Conservation (phyloP, 2,113 vertebrate genomes). For the Zootoca vivipara region DNA sequence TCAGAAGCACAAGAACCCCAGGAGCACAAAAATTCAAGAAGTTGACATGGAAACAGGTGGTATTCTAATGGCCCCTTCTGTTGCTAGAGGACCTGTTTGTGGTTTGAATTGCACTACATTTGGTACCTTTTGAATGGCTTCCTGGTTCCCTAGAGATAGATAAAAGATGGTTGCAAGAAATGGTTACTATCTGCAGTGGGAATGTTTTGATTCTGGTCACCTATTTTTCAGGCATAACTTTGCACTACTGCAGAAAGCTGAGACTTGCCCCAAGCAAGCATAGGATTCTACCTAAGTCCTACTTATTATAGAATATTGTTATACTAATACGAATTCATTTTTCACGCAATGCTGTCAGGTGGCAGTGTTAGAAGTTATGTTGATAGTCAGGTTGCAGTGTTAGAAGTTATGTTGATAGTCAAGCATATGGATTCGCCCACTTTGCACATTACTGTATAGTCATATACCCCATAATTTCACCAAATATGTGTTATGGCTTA, state of each 20-base stretch:
- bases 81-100: background rate
- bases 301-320: too few species aligned
- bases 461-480: background rate
- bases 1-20: background rate
- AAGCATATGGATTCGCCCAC: background rate
- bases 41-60: background rate
- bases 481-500: background rate
- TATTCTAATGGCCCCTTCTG: too few species aligned
- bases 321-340: background rate
- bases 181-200: background rate
- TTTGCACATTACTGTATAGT: background rate
- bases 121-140: background rate
- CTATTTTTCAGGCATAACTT: background rate
- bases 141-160: background rate
- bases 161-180: background rate
- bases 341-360: background rate
- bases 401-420: background rate
- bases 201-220: background rate
- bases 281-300: background rate
- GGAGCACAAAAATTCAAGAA: background rate
- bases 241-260: background rate
- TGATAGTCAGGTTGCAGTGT: background rate
- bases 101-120: background rate
- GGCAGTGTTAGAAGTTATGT: background rate
- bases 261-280: background rate